A percentile compares a stretch with the other conserved stretches of the same genome.
These are phyloP conservation scores for Salarias fasciatus DNA, from an alignment of 2,797 vertebrate genomes.

Conservation along the genomic window DNA sequence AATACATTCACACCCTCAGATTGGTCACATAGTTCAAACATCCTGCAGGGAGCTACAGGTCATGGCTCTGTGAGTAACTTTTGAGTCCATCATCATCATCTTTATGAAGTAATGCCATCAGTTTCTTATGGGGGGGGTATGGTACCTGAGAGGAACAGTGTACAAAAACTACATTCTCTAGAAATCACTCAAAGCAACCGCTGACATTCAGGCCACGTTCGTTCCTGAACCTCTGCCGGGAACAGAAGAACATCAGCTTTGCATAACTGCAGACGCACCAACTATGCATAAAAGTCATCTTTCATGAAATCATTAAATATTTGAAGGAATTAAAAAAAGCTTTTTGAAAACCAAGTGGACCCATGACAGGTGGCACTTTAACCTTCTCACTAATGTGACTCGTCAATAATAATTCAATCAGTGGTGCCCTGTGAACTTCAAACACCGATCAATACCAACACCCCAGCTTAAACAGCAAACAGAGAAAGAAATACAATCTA, in stretches of 20 bases:
- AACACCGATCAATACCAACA: slow-evolving; percentile 59
- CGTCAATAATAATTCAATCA: slow-evolving; percentile 24
- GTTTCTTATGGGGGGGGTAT: slow-evolving; percentile 25
- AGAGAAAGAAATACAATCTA: slow-evolving; percentile 23
- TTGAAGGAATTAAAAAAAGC: background rate
- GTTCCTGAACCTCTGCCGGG: slow-evolving; percentile 5
- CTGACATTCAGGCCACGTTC: slow-evolving; percentile 4
- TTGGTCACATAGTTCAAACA: slow-evolving; percentile 22
- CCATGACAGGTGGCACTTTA: slow-evolving; percentile 8
- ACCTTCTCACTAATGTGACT: slow-evolving; percentile 5
- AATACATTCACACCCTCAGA: slow-evolving; percentile 60
- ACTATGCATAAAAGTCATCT: slow-evolving; percentile 2
- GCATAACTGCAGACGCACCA: slow-evolving; percentile 1
- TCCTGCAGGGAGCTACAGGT: slow-evolving; percentile 24
- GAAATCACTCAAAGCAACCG: slow-evolving; percentile 16
- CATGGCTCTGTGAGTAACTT: slow-evolving; percentile 20
- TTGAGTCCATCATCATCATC: slow-evolving; percentile 10
- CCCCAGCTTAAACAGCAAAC: slow-evolving; percentile 20
- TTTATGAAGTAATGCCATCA: slow-evolving; percentile 17
- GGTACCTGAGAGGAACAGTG: slow-evolving; percentile 56
- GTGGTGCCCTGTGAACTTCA: slow-evolving; percentile 51
- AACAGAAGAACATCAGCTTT: background rate
- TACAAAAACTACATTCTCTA: slow-evolving; percentile 23
- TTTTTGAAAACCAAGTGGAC: background rate
- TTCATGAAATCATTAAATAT: slow-evolving; percentile 19